These are phyloP conservation scores for Cheumatopsyche charites DNA, from an alignment of 1,140 invertebrate genomes.

Conservation along the genomic window DNA sequence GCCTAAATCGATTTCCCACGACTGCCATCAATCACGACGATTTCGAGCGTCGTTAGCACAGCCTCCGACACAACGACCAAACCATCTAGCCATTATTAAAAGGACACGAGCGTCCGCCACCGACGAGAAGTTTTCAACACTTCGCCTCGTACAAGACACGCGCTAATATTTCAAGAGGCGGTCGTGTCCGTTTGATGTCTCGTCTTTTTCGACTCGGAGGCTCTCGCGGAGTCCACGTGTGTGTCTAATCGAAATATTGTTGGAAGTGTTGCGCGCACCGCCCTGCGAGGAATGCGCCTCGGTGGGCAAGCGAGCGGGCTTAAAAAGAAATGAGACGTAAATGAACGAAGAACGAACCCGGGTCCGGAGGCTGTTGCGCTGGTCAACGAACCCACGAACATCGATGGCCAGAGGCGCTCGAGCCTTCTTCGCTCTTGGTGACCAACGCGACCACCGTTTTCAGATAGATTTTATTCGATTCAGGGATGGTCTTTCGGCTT, in stretches of 20 bases:
- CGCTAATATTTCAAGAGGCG: no score
- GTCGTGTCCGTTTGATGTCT: not conserved
- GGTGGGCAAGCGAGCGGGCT: conserved; percentile 23
- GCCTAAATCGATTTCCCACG: no score
- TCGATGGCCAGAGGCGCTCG: conserved; percentile 32
- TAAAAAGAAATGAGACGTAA: conserved; percentile 41
- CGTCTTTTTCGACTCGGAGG: not conserved
- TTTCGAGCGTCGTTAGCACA: no score
- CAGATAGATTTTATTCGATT: no score
- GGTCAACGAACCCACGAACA: conserved; percentile 41
- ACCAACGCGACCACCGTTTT: no score
- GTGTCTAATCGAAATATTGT: conserved; percentile 26
- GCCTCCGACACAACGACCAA: no score
- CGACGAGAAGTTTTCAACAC: no score
- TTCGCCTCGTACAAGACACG: no score
- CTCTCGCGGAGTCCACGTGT: conserved; percentile 8
- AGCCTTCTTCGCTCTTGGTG: not conserved
- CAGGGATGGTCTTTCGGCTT: no score
- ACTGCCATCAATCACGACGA: no score
- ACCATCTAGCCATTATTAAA: no score
- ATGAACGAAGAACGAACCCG: conserved; percentile 34
- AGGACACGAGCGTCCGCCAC: no score
- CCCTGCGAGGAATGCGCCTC: conserved; percentile 25
- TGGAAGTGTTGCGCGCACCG: conserved; percentile 4
- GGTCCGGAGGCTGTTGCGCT: conserved; percentile 34